These are phyloP conservation scores for Paratrypauchen microcephalus DNA, from an alignment of 2,797 vertebrate genomes.

Conservation along the genomic window DNA sequence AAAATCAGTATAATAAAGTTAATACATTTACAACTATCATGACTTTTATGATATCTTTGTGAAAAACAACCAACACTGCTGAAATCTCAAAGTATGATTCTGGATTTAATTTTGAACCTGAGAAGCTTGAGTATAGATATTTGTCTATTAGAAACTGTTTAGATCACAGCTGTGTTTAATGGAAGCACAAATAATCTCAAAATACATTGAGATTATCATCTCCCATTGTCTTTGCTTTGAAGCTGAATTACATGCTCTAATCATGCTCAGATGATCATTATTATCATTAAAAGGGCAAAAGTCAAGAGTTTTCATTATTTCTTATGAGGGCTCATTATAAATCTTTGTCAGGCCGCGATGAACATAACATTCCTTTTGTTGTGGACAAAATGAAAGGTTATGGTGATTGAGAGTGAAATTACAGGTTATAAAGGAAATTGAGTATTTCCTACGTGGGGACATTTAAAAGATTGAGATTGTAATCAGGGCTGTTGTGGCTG, in stretches of 20 bases:
- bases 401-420: constrained; percentile 57
- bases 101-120: background rate
- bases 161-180: background rate
- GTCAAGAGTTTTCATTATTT: constrained; percentile 52
- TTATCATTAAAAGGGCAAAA: constrained; percentile 37
- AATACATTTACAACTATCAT: no score
- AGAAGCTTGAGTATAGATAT: background rate
- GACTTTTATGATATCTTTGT: no score
- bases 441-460: constrained; percentile 51
- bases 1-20: no score
- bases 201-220: constrained; percentile 24
- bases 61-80: background rate
- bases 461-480: constrained; percentile 66
- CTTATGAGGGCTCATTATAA: constrained; percentile 47
- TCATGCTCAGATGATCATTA: constrained; percentile 46
- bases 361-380: constrained; percentile 57
- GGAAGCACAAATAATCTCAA: background rate
- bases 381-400: constrained; percentile 60
- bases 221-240: constrained; percentile 7
- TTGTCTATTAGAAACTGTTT: background rate
- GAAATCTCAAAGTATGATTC: background rate
- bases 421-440: constrained; percentile 63
- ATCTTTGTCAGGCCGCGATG: constrained; percentile 44
- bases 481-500: constrained; percentile 51
- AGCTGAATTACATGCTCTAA: constrained; percentile 22